These are phyloP conservation scores for Chlamydotis undulata DNA, from an alignment of 2,113 vertebrate genomes.

Conservation along the genomic window DNA sequence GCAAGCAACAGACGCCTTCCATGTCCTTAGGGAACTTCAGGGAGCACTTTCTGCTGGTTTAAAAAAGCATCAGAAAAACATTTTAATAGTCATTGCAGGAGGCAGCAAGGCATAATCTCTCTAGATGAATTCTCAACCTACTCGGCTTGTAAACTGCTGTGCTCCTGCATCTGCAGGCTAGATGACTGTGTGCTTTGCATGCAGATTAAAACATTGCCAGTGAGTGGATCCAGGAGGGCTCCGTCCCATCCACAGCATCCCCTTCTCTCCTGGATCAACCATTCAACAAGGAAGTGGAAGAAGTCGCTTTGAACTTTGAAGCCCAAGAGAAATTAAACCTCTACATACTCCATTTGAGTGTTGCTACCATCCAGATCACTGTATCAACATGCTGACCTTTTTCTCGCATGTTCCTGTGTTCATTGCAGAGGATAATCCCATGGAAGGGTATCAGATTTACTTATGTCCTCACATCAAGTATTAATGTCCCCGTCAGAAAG, in stretches of 20 bases:
- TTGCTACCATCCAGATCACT: background rate
- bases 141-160: background rate
- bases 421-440: background rate
- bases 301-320: background rate
- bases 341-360: background rate
- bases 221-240: background rate
- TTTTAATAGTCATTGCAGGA: background rate
- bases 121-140: background rate
- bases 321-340: background rate
- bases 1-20: background rate
- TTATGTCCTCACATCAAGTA: background rate
- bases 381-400: background rate
- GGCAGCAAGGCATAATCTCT: background rate
- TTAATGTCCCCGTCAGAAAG: background rate
- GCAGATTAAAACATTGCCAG: background rate
- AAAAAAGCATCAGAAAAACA: background rate
- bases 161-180: background rate
- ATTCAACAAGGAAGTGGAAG: background rate
- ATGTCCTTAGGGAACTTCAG: background rate
- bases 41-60: background rate
- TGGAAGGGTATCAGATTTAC: background rate
- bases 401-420: background rate
- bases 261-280: background rate
- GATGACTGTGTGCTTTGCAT: background rate
- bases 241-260: background rate